phyloP scores from a whole-genome alignment of 2,797 vertebrate species.

The Delichon dasypus region DNA sequence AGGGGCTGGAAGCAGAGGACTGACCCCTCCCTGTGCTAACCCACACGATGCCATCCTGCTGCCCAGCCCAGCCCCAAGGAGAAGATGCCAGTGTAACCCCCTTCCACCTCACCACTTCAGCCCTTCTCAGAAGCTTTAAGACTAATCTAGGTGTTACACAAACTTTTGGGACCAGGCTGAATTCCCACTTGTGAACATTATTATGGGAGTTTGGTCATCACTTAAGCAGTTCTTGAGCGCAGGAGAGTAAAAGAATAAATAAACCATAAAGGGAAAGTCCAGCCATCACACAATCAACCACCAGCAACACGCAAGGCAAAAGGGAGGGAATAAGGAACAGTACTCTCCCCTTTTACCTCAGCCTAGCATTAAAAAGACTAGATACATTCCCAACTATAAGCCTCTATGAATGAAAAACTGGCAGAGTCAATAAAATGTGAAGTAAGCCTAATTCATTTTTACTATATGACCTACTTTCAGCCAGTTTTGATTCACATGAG shows the following conservation, averaged over 20 bases:
- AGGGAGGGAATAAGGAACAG: background rate
- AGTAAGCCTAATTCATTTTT: constrained; percentile 72
- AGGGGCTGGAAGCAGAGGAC: background rate
- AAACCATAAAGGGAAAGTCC: background rate
- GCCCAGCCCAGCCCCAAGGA: background rate
- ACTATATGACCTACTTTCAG: constrained; percentile 78
- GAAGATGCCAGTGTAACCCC: background rate
- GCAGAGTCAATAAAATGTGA: constrained; percentile 72
- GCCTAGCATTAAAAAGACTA: constrained; percentile 32
- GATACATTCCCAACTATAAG: constrained; percentile 31
- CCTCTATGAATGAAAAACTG: constrained; percentile 58
- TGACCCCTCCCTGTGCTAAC: background rate
- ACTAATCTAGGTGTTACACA: background rate
- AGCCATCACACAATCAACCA: background rate
- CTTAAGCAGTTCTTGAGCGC: background rate
- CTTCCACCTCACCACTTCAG: background rate
- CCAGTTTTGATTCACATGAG: constrained; percentile 73
- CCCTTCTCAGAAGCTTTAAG: background rate
- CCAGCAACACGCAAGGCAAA: background rate
- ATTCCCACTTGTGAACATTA: background rate
- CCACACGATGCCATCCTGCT: fast-evolving
- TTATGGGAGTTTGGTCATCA: background rate
- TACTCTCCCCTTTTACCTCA: constrained; percentile 33
- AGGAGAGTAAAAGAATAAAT: background rate
- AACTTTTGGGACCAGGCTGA: background rate